These are phyloP conservation scores for Aleiodes leptofemur DNA, from an alignment of 2,888 invertebrate genomes.

Conservation along the genomic window DNA sequence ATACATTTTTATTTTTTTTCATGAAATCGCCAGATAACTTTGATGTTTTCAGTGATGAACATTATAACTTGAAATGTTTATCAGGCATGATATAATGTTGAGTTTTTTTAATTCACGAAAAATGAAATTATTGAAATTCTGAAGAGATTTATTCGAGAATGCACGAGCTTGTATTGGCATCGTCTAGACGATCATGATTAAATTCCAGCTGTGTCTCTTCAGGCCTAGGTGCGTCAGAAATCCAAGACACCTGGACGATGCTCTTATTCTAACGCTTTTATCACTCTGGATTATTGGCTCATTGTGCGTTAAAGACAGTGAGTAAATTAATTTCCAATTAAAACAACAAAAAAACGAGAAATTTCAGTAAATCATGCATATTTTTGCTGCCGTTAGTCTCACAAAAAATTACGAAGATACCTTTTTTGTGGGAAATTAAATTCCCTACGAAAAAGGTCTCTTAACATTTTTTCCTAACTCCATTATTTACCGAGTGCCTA, in stretches of 20 bases:
- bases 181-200: constrained; percentile 70
- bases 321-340: constrained; percentile 56
- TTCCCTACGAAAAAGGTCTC: neutral
- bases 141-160: constrained; percentile 55
- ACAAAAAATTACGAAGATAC: neutral
- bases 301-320: constrained; percentile 73
- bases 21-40: neutral
- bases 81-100: neutral
- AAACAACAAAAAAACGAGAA: no score
- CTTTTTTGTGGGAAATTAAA: neutral
- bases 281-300: constrained; percentile 72
- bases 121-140: neutral
- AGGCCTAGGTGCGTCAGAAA: constrained; percentile 62
- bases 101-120: neutral
- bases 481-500: neutral
- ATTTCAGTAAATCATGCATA: no score
- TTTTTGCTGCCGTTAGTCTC: no score
- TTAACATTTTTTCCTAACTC: neutral
- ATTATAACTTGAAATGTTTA: neutral
- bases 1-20: constrained; percentile 23
- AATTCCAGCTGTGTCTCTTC: constrained; percentile 65
- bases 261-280: constrained; percentile 67
- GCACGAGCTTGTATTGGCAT: constrained; percentile 54
- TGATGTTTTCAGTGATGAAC: no score
- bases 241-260: constrained; percentile 63